Evolutionary conservation across 1,140 invertebrate species (phyloP).

Genomic region (Propsilocerus akamusi): DNA sequence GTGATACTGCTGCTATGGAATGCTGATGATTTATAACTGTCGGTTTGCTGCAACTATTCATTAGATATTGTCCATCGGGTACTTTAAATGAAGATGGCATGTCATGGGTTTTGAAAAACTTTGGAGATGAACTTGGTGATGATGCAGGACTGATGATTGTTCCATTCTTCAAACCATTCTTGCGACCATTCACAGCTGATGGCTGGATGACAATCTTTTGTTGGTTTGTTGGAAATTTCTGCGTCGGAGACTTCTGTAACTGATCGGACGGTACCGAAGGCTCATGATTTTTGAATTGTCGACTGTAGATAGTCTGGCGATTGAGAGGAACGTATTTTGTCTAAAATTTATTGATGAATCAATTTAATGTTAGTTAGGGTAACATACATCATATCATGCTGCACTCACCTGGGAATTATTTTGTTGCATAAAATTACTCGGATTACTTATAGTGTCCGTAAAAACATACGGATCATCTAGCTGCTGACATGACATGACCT

Average conservation of each 20-base stretch:
- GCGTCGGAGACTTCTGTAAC: not conserved
- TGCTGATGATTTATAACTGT: not conserved
- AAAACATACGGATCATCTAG: not conserved
- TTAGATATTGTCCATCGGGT: not conserved
- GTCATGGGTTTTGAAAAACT: not conserved
- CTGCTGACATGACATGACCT: constrained; percentile 3
- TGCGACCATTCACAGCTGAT: not conserved
- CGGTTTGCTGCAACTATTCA: not conserved
- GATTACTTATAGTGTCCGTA: not conserved
- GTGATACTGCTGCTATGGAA: not conserved
- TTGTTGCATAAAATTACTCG: not conserved
- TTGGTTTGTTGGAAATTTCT: not conserved
- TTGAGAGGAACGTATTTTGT: constrained; percentile 3
- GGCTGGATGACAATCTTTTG: not conserved
- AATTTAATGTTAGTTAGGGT: not conserved
- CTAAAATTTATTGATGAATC: constrained; percentile 1
- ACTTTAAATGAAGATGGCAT: not conserved
- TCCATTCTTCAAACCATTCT: not conserved
- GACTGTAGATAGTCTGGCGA: not conserved
- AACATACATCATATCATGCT: not conserved
- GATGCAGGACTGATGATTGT: not conserved
- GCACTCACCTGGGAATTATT: not conserved
- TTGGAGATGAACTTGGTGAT: not conserved
- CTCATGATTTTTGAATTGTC: not conserved
- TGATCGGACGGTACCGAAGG: not conserved